Conservation (phyloP, 2,888 invertebrate genomes). For the Diaphora mendica region DNA sequence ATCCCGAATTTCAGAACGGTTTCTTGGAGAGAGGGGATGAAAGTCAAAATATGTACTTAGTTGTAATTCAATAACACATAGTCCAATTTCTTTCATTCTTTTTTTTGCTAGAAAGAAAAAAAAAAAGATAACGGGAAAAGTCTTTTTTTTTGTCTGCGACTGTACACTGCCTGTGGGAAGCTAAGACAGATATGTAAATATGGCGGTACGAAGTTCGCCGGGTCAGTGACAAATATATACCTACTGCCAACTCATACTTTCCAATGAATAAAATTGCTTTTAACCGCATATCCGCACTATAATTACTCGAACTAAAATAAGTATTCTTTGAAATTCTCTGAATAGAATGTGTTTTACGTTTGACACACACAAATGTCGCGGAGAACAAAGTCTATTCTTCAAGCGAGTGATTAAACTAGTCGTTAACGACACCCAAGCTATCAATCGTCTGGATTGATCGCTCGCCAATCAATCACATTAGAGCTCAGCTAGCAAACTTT, state of each 20-base stretch:
- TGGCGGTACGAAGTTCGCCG: no score
- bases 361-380: not conserved
- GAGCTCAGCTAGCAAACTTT: constrained; percentile 34
- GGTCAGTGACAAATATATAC: no score
- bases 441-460: constrained; percentile 45
- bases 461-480: constrained; percentile 44
- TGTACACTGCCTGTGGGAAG: no score
- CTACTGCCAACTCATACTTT: not conserved
- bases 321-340: not conserved
- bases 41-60: no score
- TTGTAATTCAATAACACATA: no score
- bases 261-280: not conserved
- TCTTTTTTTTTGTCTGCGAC: no score
- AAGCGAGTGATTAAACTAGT: constrained; percentile 23
- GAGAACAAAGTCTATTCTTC: constrained; percentile 11
- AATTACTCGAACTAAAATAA: not conserved
- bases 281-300: not conserved
- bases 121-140: no score
- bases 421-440: constrained; percentile 27
- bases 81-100: no score
- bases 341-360: constrained; percentile 1
- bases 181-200: no score
- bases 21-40: no score
- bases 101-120: no score
- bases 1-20: no score